Percentiles rank a stretch among this genome's conserved stretches.
These are phyloP conservation scores for Teleopsis dalmanni DNA, from an alignment of 1,140 invertebrate species.

Conservation along the genomic window DNA sequence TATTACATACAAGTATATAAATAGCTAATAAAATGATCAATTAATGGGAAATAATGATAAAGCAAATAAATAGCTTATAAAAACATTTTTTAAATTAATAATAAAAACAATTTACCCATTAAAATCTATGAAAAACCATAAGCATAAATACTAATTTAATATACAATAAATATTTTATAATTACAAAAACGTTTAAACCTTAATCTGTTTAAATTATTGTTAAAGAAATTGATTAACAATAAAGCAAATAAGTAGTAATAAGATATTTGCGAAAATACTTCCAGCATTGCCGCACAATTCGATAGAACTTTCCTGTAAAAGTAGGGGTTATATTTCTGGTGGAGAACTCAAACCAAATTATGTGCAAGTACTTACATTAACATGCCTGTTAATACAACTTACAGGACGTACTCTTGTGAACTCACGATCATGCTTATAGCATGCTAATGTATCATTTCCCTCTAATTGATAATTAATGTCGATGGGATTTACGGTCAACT, in stretches of 20 bases:
- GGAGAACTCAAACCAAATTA: no score
- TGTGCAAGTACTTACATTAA: slow-evolving; percentile 61
- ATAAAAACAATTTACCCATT: no score
- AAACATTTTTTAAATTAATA: no score
- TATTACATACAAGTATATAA: no score
- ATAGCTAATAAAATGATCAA: no score
- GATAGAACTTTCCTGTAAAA: slow-evolving; percentile 47
- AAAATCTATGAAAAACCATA: no score
- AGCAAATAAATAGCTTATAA: no score
- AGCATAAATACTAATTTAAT: no score
- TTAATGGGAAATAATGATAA: no score
- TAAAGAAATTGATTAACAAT: slow-evolving; percentile 7
- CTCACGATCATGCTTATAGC: slow-evolving; percentile 53
- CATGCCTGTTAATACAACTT: slow-evolving; percentile 62
- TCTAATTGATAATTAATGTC: slow-evolving; percentile 50
- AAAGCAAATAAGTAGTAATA: slow-evolving; percentile 4
- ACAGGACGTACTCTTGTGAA: slow-evolving; percentile 54
- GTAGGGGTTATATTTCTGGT: no score
- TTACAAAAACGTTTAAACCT: background rate
- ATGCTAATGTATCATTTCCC: slow-evolving; percentile 53
- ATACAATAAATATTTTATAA: no score
- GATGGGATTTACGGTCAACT: slow-evolving; percentile 53
- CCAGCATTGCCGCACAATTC: slow-evolving; percentile 45
- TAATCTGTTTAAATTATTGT: background rate
- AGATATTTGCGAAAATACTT: slow-evolving; percentile 11